A percentile compares a stretch with the other conserved stretches of the same genome.
phyloP scores from a whole-genome alignment of 2,113 vertebrate genomes.

The Hirundichthys speculiger region DNA sequence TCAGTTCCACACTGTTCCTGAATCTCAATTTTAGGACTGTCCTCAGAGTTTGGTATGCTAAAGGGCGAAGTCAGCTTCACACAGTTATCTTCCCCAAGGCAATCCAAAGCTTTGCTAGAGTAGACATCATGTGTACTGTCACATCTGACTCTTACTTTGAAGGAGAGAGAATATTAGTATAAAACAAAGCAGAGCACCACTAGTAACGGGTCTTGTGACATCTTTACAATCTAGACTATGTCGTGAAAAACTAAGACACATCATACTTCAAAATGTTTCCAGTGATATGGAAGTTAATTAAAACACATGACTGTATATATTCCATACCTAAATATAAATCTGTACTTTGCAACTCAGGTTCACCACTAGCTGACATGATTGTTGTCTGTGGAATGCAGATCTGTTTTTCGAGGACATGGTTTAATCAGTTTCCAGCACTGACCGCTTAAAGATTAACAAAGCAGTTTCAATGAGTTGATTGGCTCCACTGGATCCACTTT shows the following conservation, averaged over 20 bases:
- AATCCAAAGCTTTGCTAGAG: slow-evolving; percentile 6
- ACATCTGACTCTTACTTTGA: not conserved
- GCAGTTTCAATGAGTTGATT: too few species aligned
- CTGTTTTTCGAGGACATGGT: too few species aligned
- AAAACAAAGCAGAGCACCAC: not conserved
- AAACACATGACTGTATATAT: too few species aligned
- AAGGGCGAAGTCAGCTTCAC: slow-evolving; percentile 3
- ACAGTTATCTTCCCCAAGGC: slow-evolving; percentile 4
- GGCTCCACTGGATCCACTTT: too few species aligned
- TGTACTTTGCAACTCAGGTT: too few species aligned
- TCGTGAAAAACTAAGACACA: not conserved
- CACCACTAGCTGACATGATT: too few species aligned
- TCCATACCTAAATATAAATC: too few species aligned
- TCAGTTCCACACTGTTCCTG: slow-evolving; percentile 10
- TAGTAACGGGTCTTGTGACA: not conserved
- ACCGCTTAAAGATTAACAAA: too few species aligned
- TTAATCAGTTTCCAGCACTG: too few species aligned
- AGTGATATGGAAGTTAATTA: too few species aligned
- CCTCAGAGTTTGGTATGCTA: slow-evolving; percentile 9
- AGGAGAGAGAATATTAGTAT: not conserved
- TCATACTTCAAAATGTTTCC: too few species aligned
- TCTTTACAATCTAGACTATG: not conserved
- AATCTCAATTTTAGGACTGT: slow-evolving; percentile 16
- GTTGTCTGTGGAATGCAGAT: too few species aligned
- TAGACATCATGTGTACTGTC: not conserved